Evolutionary conservation across 1,140 invertebrate genomes (phyloP), one percentile per base, ranked within the genome.

Genomic region (Mya arenaria): DNA sequence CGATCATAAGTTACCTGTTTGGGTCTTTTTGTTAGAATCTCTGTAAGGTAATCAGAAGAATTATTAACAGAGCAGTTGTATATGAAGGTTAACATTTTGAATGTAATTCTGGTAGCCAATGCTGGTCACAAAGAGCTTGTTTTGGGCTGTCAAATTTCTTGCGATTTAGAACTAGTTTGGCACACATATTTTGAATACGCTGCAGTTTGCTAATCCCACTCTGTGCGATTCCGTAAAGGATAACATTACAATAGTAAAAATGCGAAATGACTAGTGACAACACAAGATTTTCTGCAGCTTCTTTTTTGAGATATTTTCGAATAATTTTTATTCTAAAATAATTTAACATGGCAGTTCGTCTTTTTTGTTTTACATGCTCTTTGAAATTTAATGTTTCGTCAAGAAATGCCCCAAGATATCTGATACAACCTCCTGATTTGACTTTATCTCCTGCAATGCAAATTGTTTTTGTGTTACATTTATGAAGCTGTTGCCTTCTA

Each of bases 111-210:
- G 60, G 60, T 28, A 62, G 60, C 60, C 60, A 62, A 34, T 62
- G 60, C 30, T 23, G 28, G 30, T 62, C 60, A 28, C 30, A 62
- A 1, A 62, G 32, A 23, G 60, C 60, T 28, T 62, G 60, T 28
- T 62, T 62, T 1, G 60, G 30, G 2, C 3, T 62, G 28, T 62
- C 60, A 23, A 19, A 23, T 62, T 28, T 62, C 28, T 28, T 62
- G 30, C 60, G 60, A 62, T 62, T 62, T 28, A 3, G 30, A 30
- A 62, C 60, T 62, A 62, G 28, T 28, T n/a, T n/a, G n/a, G 56
- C 56, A 25, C 56, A 60, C 10, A 62, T 62, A 28, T 62, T 62
- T 25, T 62, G n/a, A 62, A 62, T 62, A 23, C 60, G 60, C 28
- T 62, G 60, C 30, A 62, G 28, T 3, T 62, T 62, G n/a, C 19